Evolutionary conservation across 2,888 invertebrate species (phyloP), one percentile per base, ranked within the genome.

Genomic region (Eristalinus aeneus): DNA sequence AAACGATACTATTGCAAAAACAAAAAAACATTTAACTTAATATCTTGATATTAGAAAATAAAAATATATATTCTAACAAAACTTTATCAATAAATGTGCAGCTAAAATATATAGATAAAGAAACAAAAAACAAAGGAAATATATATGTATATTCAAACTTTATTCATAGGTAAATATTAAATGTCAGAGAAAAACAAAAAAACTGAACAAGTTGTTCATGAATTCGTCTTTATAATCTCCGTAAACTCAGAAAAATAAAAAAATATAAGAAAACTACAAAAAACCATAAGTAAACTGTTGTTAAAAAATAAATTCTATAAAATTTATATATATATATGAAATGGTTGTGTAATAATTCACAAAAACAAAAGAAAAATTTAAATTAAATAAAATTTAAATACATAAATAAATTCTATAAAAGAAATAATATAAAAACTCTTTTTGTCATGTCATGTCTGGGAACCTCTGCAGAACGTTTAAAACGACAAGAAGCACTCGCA

Each of bases 11-110:
- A 46, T 46, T 46, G 46, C 46, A 46, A 46, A 46, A 46, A 46
- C 46, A 46, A 46, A 27, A 27, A 27, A 2, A 46, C 16, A 46
- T 39, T 39, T 46, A 46, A 46, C 46, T 16, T 16, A 16, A 46
- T 46, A 46, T 65, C 54, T 60, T 16, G 65, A 65, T 3, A 63
- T 65, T 20, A 53, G n/a, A 54, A 61, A 23, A 60, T 64, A 75
- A 58, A 58, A 65, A 61, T 23, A 54, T 60, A 71, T 54, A 69
- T 54, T 69, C n/a, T 63, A 31, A 63, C 73, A 74, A 58, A 74
- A 72, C 36, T 74, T 80, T 87, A 87, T 80, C 78, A 72, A 76
- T 87, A 78, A 87, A 84, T 84, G 78, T 88, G 88, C 88, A 87
- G 72, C 87, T 78, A 77, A 69, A 23, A 61, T 69, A 27, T 58